Evolutionary conservation across 2,888 invertebrate genomes (phyloP).

Genomic region (Habrosyne pyritoides): DNA sequence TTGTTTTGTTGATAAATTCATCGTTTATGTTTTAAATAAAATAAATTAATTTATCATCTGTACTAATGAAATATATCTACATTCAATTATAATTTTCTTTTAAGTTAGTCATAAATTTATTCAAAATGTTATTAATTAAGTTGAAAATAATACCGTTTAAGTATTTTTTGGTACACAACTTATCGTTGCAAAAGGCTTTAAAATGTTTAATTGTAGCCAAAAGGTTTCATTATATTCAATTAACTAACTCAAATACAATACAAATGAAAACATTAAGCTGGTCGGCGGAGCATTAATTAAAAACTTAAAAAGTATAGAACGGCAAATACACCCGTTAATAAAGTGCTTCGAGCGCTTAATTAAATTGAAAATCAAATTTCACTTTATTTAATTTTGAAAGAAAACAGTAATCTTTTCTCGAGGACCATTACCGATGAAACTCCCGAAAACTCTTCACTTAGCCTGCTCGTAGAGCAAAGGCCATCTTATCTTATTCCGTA

Average conservation of each 20-base stretch:
- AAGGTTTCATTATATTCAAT: not conserved
- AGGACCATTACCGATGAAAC: conserved; percentile 2
- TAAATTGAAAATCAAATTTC: conserved; percentile 14
- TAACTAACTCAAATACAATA: not conserved
- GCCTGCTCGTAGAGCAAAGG: not conserved
- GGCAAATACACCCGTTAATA: not conserved
- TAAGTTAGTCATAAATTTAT: no score
- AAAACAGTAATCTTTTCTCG: conserved; percentile 11
- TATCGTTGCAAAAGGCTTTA: no score
- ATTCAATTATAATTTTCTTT: no score
- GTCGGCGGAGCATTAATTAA: not conserved
- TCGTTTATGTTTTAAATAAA: no score
- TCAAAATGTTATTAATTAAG: no score
- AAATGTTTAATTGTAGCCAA: not conserved
- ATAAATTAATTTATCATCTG: no score
- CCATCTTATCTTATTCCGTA: no score
- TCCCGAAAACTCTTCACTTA: not conserved
- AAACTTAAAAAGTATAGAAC: not conserved
- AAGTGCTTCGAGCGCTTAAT: conserved; percentile 8
- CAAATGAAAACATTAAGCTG: not conserved
- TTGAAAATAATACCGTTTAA: no score
- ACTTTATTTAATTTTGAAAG: conserved; percentile 15
- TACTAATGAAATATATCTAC: no score
- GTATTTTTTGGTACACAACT: no score
- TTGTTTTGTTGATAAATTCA: no score